Evolutionary conservation across 2,888 invertebrate genomes (phyloP).

Genomic region (Platycnemis pennipes): DNA sequence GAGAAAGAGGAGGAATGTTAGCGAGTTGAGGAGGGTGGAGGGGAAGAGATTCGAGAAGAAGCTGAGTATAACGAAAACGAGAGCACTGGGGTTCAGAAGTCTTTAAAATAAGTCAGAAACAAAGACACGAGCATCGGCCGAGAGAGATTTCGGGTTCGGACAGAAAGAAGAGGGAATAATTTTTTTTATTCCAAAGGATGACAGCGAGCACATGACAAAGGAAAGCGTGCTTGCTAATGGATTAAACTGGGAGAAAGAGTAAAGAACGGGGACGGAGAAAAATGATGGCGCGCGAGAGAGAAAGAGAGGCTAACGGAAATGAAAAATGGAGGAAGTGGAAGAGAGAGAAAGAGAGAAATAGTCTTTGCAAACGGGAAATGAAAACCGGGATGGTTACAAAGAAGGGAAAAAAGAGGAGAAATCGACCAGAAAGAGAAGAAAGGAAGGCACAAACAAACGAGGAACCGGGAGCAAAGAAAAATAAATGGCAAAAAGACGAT

Average conservation of each 20-base stretch:
- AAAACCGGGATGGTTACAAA: slow-evolving; percentile 23
- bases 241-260: slow-evolving; percentile 29
- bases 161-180: not conserved
- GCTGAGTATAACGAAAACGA: not conserved
- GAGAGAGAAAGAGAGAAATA: slow-evolving; percentile 35
- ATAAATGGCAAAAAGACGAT: not conserved
- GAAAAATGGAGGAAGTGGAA: not conserved
- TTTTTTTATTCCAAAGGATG: not conserved
- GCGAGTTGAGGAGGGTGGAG: not conserved
- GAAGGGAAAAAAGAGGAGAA: not conserved
- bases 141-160: not conserved
- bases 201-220: not conserved
- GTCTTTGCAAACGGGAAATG: slow-evolving; percentile 36
- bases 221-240: slow-evolving; percentile 9
- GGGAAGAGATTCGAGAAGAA: not conserved
- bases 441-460: not conserved
- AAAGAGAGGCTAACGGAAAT: not conserved
- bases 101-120: slow-evolving; percentile 18
- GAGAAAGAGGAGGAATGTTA: not conserved
- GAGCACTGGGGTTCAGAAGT: not conserved
- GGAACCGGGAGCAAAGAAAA: not conserved
- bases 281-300: not conserved
- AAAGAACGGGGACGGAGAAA: not conserved
- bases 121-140: not conserved
- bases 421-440: slow-evolving; percentile 17